These are phyloP conservation scores for Marasmarcha lunaedactyla DNA, from an alignment of 2,888 invertebrate species.

Conservation along the genomic window DNA sequence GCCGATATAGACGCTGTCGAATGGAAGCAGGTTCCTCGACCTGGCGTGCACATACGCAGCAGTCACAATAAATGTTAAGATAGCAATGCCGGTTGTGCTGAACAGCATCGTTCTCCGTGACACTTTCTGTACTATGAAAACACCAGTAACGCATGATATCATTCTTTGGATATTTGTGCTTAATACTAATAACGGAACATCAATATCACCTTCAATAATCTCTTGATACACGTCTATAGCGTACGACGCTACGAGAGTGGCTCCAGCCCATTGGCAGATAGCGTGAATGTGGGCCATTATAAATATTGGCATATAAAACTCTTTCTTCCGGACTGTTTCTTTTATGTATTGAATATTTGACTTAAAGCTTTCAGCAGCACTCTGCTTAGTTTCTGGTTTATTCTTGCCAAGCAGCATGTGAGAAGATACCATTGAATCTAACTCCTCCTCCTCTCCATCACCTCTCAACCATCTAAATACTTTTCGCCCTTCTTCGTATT, in stretches of 20 bases:
- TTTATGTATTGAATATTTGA: constrained; percentile 18
- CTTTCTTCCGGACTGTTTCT: constrained; percentile 26
- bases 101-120: constrained; percentile 33
- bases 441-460: constrained; percentile 36
- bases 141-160: constrained; percentile 26
- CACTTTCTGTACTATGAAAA: constrained; percentile 30
- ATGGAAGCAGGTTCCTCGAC: constrained; percentile 21
- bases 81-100: constrained; percentile 23
- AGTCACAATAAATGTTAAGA: constrained; percentile 24
- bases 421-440: constrained; percentile 35
- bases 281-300: constrained; percentile 38
- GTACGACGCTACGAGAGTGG: constrained; percentile 31
- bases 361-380: not conserved
- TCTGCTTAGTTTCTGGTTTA: constrained; percentile 18
- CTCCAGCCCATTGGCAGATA: constrained; percentile 34
- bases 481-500: constrained; percentile 54
- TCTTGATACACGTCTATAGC: constrained; percentile 28
- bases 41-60: constrained; percentile 32
- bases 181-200: constrained; percentile 27
- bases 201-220: constrained; percentile 26
- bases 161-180: constrained; percentile 32
- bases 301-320: constrained; percentile 39
- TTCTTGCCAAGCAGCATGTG: constrained; percentile 29
- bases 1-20: constrained; percentile 34
- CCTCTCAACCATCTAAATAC: constrained; percentile 69